These are phyloP conservation scores for Hyperoplus lanceolatus DNA, from an alignment of 2,797 vertebrate species.

Conservation along the genomic window DNA sequence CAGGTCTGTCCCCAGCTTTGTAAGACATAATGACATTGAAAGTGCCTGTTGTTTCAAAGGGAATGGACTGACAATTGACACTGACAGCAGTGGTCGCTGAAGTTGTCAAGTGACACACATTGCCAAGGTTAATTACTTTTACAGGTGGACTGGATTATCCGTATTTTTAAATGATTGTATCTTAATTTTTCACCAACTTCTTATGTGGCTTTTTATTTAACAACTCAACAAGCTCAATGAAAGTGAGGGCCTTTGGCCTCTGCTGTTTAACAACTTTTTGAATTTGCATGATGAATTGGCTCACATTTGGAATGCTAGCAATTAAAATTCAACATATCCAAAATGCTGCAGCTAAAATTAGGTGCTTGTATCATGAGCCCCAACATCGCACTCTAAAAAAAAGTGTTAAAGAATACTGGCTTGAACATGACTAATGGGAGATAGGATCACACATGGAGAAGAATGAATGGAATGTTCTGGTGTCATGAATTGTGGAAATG, in stretches of 20 bases:
- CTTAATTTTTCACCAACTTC: not conserved
- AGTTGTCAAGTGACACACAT: not conserved
- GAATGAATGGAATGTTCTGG: constrained; percentile 13
- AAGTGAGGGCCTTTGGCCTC: not conserved
- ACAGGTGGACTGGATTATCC: not conserved
- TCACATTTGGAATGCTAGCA: not conserved
- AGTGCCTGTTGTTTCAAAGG: not conserved
- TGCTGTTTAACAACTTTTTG: not conserved
- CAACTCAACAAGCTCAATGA: no score
- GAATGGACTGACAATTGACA: not conserved
- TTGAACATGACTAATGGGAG: constrained; percentile 14
- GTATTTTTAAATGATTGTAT: not conserved
- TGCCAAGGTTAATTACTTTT: not conserved
- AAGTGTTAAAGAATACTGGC: constrained; percentile 1
- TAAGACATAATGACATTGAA: not conserved
- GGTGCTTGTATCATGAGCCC: not conserved
- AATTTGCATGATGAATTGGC: not conserved
- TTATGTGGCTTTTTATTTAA: no score
- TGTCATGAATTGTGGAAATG: constrained; percentile 26
- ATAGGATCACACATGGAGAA: constrained; percentile 1
- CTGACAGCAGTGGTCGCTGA: no score
- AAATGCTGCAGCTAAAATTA: not conserved
- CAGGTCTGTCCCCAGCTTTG: not conserved
- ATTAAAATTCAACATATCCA: not conserved
- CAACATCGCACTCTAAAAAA: not conserved